A percentile compares a stretch with the other conserved stretches of the same genome.
Evolutionary conservation across 2,888 invertebrate species (phyloP).

Genomic region (Morpho achilles): DNA sequence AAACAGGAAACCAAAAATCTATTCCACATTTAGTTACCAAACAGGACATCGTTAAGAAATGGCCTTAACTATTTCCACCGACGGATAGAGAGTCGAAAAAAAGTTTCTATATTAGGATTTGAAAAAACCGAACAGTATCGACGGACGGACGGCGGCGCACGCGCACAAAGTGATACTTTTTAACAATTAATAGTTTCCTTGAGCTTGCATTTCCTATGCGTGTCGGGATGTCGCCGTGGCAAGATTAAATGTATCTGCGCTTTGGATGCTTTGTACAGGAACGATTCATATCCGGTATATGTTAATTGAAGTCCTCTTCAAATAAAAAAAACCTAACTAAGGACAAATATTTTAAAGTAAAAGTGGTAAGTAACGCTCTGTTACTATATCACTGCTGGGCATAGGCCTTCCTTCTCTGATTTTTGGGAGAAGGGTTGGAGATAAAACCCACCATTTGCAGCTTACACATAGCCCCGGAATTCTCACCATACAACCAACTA

Average conservation of each 20-base stretch:
- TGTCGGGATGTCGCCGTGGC: conserved; percentile 29
- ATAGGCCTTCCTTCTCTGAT: no score
- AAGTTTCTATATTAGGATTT: conserved; percentile 35
- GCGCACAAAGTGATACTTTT: conserved; percentile 27
- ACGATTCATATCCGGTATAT: conserved; percentile 18
- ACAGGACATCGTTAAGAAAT: conserved; percentile 42
- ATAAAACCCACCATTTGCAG: no score
- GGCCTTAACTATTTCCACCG: conserved; percentile 37
- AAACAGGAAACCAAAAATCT: conserved; percentile 7
- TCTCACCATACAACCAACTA: no score
- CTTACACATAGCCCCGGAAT: no score
- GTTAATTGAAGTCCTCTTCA: no score
- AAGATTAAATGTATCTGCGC: conserved; percentile 29
- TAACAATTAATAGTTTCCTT: conserved; percentile 46
- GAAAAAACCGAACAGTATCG: conserved; percentile 29
- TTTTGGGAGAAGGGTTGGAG: no score
- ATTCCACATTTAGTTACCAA: conserved; percentile 25
- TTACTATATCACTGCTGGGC: no score
- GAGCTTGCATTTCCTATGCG: conserved; percentile 35
- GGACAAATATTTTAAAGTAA: no score
- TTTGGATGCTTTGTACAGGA: conserved; percentile 19
- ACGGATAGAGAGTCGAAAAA: conserved; percentile 34
- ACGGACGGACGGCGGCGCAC: conserved; percentile 33
- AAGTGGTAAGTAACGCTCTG: no score
- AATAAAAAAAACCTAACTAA: no score